Evolutionary conservation across 2,113 vertebrate species (phyloP).

Genomic region (Zosterops japonicus): DNA sequence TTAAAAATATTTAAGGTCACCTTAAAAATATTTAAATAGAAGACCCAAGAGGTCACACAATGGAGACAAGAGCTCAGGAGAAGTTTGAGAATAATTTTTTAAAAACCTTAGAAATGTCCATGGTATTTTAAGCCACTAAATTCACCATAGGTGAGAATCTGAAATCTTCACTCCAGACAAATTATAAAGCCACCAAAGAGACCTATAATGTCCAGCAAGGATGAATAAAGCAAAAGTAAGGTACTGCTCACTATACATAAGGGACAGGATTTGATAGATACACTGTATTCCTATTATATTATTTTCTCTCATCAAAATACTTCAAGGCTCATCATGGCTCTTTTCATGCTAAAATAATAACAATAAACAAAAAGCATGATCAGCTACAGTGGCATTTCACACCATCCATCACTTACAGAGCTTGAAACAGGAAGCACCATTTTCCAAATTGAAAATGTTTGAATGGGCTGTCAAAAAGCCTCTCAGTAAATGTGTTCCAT

Average conservation of each 20-base stretch:
- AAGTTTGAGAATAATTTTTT: neutral
- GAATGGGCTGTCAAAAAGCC: constrained; percentile 84
- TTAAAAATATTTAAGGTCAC: neutral
- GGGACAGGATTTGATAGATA: neutral
- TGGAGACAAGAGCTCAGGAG: neutral
- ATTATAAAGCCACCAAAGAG: neutral
- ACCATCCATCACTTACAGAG: constrained; percentile 65
- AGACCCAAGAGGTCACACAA: neutral
- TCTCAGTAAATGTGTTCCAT: constrained; percentile 78
- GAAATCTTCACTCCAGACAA: neutral
- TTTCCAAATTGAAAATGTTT: constrained; percentile 81
- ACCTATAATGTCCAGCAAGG: neutral
- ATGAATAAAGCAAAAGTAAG: neutral
- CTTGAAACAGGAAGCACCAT: constrained; percentile 74
- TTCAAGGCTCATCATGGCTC: constrained; percentile 13
- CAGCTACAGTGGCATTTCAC: constrained; percentile 67
- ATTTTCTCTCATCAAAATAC: constrained; percentile 58
- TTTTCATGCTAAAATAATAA: constrained; percentile 63
- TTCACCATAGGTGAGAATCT: neutral
- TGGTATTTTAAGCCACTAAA: neutral
- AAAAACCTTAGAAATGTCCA: neutral
- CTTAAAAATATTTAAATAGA: neutral
- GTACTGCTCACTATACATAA: neutral
- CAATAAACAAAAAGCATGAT: constrained; percentile 53
- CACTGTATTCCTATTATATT: neutral